Conservation (phyloP, 2,888 invertebrate genomes). For the Cephus nigrinus region DNA sequence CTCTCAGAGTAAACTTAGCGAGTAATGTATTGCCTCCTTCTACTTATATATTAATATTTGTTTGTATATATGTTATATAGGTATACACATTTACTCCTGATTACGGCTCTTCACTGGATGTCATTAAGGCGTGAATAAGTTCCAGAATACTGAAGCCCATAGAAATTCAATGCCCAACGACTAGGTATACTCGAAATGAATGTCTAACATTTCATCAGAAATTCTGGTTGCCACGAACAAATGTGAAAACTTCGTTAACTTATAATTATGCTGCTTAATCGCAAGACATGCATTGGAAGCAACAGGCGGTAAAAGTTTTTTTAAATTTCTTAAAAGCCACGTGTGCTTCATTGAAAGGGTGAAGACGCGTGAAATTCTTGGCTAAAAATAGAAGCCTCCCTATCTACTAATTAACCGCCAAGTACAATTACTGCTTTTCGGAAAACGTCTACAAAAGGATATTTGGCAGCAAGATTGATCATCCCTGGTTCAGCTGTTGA, state of each 20-base stretch:
- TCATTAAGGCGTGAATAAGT: background rate
- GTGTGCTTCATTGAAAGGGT: background rate
- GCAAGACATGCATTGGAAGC: background rate
- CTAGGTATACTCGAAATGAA: background rate
- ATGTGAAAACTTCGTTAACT: background rate
- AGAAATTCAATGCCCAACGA: background rate
- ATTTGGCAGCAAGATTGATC: background rate
- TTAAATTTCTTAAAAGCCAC: background rate
- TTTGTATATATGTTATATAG: background rate
- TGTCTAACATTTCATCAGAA: background rate
- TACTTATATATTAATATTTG: background rate
- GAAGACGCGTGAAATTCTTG: background rate
- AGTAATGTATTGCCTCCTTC: too few species aligned
- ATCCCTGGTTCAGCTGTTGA: background rate
- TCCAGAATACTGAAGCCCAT: background rate
- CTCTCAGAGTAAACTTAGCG: too few species aligned
- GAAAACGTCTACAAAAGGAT: background rate
- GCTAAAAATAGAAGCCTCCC: background rate
- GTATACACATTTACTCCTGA: background rate
- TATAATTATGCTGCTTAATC: background rate
- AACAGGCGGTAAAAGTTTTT: background rate
- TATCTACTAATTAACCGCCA: background rate
- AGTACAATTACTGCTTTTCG: background rate
- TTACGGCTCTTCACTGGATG: background rate
- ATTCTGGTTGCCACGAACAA: background rate